These are phyloP conservation scores for Philaenus spumarius DNA, from an alignment of 1,140 invertebrate genomes.

Conservation along the genomic window DNA sequence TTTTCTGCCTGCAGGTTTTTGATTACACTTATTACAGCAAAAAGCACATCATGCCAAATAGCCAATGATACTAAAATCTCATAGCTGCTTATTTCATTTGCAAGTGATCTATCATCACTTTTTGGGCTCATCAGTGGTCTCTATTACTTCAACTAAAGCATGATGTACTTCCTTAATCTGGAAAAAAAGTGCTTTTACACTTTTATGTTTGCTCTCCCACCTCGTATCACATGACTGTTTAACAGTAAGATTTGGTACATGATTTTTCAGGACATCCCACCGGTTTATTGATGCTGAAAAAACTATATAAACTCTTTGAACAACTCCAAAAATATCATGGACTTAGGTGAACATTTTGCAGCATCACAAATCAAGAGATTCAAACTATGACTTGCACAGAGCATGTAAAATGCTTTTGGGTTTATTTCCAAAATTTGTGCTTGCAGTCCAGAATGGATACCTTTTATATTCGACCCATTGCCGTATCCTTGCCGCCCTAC, in stretches of 20 bases:
- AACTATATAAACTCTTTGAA: conserved; percentile 32
- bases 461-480: conserved; percentile 38
- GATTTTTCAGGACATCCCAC: conserved; percentile 31
- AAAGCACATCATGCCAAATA: conserved; percentile 19
- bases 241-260: conserved; percentile 30
- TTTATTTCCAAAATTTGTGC: conserved; percentile 23
- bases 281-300: conserved; percentile 32
- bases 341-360: conserved; percentile 1
- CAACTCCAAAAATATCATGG: conserved; percentile 22
- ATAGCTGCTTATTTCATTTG: conserved; percentile 1
- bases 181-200: conserved; percentile 23
- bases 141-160: background rate
- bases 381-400: conserved; percentile 22
- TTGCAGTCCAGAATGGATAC: conserved; percentile 25
- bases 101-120: conserved; percentile 1
- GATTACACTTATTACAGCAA: background rate
- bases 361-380: conserved; percentile 12
- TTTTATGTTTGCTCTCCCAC: conserved; percentile 32
- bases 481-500: conserved; percentile 28
- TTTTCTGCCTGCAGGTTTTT: conserved; percentile 12
- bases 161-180: conserved; percentile 3
- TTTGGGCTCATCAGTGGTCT: background rate
- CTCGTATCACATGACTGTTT: conserved; percentile 33
- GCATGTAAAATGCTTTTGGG: conserved; percentile 11
- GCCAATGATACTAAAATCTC: background rate